Percentiles rank a stretch among this genome's conserved stretches.
Evolutionary conservation across 2,888 invertebrate species (phyloP).

Genomic region (Ophion costatus): DNA sequence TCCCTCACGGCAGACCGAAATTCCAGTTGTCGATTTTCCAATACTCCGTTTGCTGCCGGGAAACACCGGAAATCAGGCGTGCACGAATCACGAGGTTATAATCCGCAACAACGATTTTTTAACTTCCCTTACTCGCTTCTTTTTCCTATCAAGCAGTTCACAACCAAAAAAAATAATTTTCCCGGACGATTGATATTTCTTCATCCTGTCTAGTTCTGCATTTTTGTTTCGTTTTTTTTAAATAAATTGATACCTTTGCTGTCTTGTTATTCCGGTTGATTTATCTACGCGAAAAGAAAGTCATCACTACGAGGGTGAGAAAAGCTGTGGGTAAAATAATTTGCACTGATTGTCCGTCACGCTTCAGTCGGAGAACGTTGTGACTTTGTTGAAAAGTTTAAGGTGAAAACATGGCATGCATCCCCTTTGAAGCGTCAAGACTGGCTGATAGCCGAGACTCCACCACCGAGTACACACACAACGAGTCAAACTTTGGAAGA

Average conservation of each 20-base stretch:
- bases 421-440: neutral
- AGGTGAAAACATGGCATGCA: neutral
- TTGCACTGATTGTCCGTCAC: neutral
- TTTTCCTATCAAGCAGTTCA: neutral
- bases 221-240: neutral
- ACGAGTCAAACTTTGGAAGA: conserved; percentile 23
- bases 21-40: neutral
- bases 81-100: neutral
- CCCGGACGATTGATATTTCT: neutral
- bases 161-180: neutral
- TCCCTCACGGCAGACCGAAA: neutral
- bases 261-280: neutral
- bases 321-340: neutral
- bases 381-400: neutral
- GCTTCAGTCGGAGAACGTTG: neutral
- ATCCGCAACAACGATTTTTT: neutral
- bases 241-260: neutral
- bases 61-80: neutral
- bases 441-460: neutral
- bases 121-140: neutral
- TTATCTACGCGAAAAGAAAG: neutral
- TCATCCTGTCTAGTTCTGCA: neutral
- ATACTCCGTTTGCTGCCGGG: neutral
- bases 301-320: neutral
- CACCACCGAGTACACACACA: neutral